These are phyloP conservation scores for Xylota segnis DNA, from an alignment of 2,888 invertebrate species.

Conservation along the genomic window DNA sequence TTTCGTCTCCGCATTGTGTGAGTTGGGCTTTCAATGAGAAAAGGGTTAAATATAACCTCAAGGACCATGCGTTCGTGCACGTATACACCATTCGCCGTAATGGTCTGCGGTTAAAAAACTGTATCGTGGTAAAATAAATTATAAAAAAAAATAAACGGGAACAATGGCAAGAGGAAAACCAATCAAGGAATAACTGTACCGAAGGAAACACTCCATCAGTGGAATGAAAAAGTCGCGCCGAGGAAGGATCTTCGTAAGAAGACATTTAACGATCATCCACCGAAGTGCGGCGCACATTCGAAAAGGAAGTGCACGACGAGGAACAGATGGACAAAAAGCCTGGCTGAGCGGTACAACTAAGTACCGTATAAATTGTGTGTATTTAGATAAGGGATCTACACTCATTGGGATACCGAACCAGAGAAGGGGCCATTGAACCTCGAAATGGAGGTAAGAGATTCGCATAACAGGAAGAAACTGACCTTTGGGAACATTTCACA, in stretches of 20 bases:
- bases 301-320: background rate
- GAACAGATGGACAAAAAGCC: conserved; percentile 57
- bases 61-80: conserved; percentile 37
- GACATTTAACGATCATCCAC: conserved; percentile 55
- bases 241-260: conserved; percentile 63
- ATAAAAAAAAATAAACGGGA: conserved; percentile 19
- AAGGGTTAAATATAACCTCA: conserved; percentile 54
- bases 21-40: conserved; percentile 7
- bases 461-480: conserved; percentile 28
- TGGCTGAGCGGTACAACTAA: conserved; percentile 19
- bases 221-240: conserved; percentile 22
- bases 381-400: conserved; percentile 32
- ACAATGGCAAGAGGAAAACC: conserved; percentile 32
- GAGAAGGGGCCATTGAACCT: conserved; percentile 32
- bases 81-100: conserved; percentile 8
- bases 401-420: background rate
- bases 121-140: conserved; percentile 59
- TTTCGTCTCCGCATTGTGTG: conserved; percentile 8
- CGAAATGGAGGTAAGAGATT: conserved; percentile 14
- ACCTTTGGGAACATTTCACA: conserved; percentile 28
- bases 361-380: conserved; percentile 45
- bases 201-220: conserved; percentile 46
- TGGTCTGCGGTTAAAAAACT: conserved; percentile 54
- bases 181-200: conserved; percentile 62
- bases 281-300: background rate